Percentiles rank a stretch among this genome's conserved stretches.
These are phyloP conservation scores for Cacoxenus indagator DNA, from an alignment of 2,888 invertebrate species.

Conservation along the genomic window DNA sequence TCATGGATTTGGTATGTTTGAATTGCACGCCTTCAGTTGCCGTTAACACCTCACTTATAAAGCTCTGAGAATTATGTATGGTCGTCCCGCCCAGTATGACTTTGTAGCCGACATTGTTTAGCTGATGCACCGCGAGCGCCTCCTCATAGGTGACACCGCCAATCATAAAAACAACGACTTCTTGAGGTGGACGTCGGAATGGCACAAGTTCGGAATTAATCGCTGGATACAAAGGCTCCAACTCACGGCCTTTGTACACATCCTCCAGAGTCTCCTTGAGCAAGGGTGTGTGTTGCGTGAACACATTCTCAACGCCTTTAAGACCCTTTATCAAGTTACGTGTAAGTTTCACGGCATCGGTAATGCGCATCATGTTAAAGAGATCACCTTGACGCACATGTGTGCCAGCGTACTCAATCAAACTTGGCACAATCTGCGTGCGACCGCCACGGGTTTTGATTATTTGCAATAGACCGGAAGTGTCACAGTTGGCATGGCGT, in stretches of 20 bases:
- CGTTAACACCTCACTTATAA: conserved; percentile 81
- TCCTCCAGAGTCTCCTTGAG: conserved; percentile 91
- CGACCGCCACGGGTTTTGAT: conserved; percentile 80
- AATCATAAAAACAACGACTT: conserved; percentile 95
- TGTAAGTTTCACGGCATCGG: conserved; percentile 87
- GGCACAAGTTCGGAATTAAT: conserved; percentile 77
- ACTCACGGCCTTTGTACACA: conserved; percentile 89
- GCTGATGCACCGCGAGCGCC: conserved; percentile 84
- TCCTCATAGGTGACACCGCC: conserved; percentile 99
- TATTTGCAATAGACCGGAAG: conserved; percentile 81
- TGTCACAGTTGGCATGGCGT: conserved; percentile 87
- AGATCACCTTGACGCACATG: conserved; percentile 86
- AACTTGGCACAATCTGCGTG: conserved; percentile 76
- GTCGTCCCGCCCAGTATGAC: conserved; percentile 92
- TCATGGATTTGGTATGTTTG: conserved; percentile 79
- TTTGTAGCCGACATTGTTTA: conserved; percentile 81
- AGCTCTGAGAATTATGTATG: conserved; percentile 88
- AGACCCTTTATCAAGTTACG: conserved; percentile 75
- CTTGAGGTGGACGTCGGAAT: conserved; percentile 81
- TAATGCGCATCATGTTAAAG: conserved; percentile 91
- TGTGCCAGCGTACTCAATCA: conserved; percentile 88
- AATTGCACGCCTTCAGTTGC: conserved; percentile 78
- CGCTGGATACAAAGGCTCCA: conserved; percentile 87
- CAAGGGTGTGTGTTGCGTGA: conserved; percentile 97
- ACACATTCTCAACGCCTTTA: conserved; percentile 98